Evolutionary conservation across 2,113 vertebrate species (phyloP), one percentile per base, ranked within the genome.

Genomic region (Laterallus jamaicensis): DNA sequence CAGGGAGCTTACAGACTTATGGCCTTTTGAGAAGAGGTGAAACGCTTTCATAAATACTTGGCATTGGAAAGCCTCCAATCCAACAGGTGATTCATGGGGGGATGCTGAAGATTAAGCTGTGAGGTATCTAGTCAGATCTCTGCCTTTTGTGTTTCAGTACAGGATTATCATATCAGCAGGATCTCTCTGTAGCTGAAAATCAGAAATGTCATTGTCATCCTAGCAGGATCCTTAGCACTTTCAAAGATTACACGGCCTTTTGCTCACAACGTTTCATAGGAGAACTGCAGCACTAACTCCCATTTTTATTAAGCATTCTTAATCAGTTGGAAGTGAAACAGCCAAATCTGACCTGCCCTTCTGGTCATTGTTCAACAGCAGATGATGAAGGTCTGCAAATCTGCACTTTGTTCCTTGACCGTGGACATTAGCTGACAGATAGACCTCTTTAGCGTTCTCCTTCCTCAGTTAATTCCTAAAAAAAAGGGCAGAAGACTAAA

Each of bases 131-230:
- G 66, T 88, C 47, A 79, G 42, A 91, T 88, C 69, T 84, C 73
- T 90, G 54, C 37, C 81, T 93, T 96, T 86, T 83, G 54, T 93
- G 50, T 86, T 92, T 88, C 77, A 85, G 88, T 52, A 69, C 50
- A 58, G 80, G 74, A 86, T 92, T 93, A 79, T 92, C 39, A 2
- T 81, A 63, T 69, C 92, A 82, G 92, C 88, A 76, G 88, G 80
- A 71, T 67, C 39, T 47, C 66, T 93, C 92, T 82, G 12, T 80
- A 88, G 56, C 77, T 8, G 6, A 68, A 92, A 86, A 74, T 82
- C 86, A 76, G 89, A 91, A 92, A 60, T 82, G 28, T 3, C 49
- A 13, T n/a, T 37, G 40, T 76, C 93, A 66, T 77, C 66, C 69
- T 77, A 92, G 82, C 49, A 78, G 69, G 76, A 58, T 75, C 49